Base-by-base conservation (phyloP, 2,113 vertebrate genomes). In the Bathybates hornii region DNA sequence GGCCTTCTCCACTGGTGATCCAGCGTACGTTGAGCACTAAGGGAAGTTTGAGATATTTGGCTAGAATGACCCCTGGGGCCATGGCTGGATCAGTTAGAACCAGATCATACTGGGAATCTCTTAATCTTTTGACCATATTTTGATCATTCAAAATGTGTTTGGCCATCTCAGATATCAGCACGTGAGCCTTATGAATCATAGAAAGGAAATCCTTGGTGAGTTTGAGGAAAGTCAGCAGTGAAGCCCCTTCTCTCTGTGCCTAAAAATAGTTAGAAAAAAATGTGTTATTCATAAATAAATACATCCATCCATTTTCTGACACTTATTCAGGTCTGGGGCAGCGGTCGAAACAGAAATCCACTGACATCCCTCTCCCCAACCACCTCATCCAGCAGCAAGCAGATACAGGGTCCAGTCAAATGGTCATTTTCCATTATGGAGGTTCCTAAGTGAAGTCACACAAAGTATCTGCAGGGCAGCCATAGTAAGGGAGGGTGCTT, bases 231-330 rank as follows among this genome's bases (percentile, higher is more conserved):
- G 38, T 71, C 38, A 71, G 38, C 66, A 43, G 38, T 16, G 38
- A 71, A 27, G 21, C 21, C 38, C 21, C 66, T 71, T 71, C 66
- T 71, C 66, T 71, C 68, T 29, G 95, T n/a, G 21, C 78, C 95
- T 95, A 61, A 92, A 89, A 52, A 7, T 59, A 13, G 2, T 3
- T 16, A 17, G 16, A 66, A 52, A 3, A 79, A 79, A 79, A 79
- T 0, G 9, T 11, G 2, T 36, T 32, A 79, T 27, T 45, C 41
- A 29, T 17, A 29, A 6, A 73, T 48, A 45, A 71, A 71, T 16
- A 14, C 66, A 71, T 71, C 38, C 7, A 43, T 71, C 66, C 3
- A 0, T 43, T 71, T 71, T 27, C 66, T 71, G 66, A 16, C n/a
- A 43, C 3, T 71, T 71, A 71, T 43, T 71, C 8, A 43, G 38